These are phyloP conservation scores for Fundulus diaphanus DNA, from an alignment of 2,797 vertebrate species.

Conservation along the genomic window DNA sequence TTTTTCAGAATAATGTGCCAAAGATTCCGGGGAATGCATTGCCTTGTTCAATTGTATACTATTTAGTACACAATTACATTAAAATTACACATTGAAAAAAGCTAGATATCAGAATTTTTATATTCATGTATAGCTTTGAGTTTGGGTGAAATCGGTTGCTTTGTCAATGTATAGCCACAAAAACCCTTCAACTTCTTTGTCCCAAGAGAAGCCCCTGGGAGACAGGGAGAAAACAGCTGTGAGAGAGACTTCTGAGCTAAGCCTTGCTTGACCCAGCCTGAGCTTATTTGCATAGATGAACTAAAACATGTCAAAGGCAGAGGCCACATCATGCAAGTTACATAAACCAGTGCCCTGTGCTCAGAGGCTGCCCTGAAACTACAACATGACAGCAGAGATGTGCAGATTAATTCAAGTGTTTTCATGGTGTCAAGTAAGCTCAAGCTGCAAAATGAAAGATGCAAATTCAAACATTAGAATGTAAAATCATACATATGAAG, in stretches of 20 bases:
- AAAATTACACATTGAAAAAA: neutral
- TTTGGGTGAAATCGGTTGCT: conserved; percentile 38
- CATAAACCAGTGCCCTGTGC: conserved; percentile 37
- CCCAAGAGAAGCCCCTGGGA: conserved; percentile 52
- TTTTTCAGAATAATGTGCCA: neutral
- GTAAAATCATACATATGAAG: neutral
- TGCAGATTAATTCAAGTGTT: conserved; percentile 19
- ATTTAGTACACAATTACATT: neutral
- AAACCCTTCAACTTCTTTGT: conserved; percentile 64
- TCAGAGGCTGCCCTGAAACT: conserved; percentile 16
- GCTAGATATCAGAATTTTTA: neutral
- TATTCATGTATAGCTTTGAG: neutral
- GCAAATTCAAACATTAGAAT: neutral
- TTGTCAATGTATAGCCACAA: conserved; percentile 22
- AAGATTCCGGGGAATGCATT: neutral
- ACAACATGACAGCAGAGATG: conserved; percentile 16
- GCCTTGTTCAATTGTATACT: neutral
- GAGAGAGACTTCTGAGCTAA: conserved; percentile 43
- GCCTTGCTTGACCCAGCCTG: conserved; percentile 27
- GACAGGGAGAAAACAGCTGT: conserved; percentile 54
- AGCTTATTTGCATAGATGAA: conserved; percentile 55
- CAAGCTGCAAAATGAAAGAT: neutral
- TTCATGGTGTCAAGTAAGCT: conserved; percentile 16
- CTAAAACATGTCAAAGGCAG: conserved; percentile 48
- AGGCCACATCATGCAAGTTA: conserved; percentile 47